Percentiles rank a stretch among this genome's conserved stretches.
Evolutionary conservation across 2,888 invertebrate species (phyloP).

Genomic region (Tachystola acroxantha): DNA sequence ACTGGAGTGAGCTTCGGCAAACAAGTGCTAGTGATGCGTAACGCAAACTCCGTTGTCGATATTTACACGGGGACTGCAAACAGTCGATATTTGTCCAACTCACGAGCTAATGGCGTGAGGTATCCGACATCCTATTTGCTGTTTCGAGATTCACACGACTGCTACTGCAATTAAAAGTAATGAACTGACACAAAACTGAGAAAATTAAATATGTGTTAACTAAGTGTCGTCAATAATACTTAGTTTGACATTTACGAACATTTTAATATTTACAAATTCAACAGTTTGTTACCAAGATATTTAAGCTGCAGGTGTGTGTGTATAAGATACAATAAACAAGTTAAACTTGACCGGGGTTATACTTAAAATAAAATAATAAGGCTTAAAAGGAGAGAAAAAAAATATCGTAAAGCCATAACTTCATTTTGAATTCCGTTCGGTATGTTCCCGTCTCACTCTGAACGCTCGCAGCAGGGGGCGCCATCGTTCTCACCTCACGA

Average conservation of each 20-base stretch:
- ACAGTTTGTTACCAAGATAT: slow-evolving; percentile 3
- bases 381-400: slow-evolving; percentile 50
- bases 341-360: slow-evolving; percentile 47
- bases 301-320: slow-evolving; percentile 11
- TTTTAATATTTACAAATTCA: slow-evolving; percentile 5
- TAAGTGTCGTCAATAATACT: neutral
- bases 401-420: slow-evolving; percentile 67
- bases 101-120: slow-evolving; percentile 66
- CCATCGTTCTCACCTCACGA: slow-evolving; percentile 78
- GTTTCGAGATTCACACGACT: slow-evolving; percentile 54
- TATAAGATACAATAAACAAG: slow-evolving; percentile 30
- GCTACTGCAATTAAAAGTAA: slow-evolving; percentile 60
- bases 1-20: slow-evolving; percentile 52
- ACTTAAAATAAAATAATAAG: slow-evolving; percentile 63
- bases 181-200: slow-evolving; percentile 26
- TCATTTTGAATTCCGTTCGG: slow-evolving; percentile 73
- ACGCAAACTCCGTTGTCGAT: slow-evolving; percentile 74
- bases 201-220: slow-evolving; percentile 15
- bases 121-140: slow-evolving; percentile 47
- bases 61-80: slow-evolving; percentile 67
- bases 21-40: slow-evolving; percentile 75
- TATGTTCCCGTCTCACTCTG: slow-evolving; percentile 67
- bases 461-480: slow-evolving; percentile 70
- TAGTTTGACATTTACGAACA: neutral
- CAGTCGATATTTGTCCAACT: slow-evolving; percentile 69